phyloP scores from a whole-genome alignment of 2,888 invertebrate genomes.

The Ethmia dodecea region DNA sequence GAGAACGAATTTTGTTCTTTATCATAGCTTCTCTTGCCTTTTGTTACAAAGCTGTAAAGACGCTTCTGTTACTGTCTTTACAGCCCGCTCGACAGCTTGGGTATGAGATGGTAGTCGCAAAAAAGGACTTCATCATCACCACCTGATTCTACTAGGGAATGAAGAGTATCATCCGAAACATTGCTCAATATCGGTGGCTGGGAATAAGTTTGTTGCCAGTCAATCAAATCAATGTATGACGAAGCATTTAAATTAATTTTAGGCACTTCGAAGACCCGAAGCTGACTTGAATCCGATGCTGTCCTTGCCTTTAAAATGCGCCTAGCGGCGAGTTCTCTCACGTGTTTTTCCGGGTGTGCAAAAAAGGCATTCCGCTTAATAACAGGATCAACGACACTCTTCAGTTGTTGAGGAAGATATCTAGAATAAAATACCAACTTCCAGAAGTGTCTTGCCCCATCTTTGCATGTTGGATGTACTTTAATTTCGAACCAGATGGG shows the following conservation, averaged over 20 bases:
- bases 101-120: background rate
- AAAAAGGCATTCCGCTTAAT: slow-evolving; percentile 21
- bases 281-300: background rate
- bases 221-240: slow-evolving; percentile 17
- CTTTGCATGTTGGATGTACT: slow-evolving; percentile 7
- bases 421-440: slow-evolving; percentile 20
- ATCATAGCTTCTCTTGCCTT: too few species aligned
- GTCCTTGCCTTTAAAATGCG: slow-evolving; percentile 22
- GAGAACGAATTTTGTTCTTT: background rate
- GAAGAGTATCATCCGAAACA: background rate
- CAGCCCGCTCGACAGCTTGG: background rate
- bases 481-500: slow-evolving; percentile 17
- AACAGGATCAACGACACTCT: slow-evolving; percentile 14
- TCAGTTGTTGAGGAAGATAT: slow-evolving; percentile 8
- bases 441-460: slow-evolving; percentile 18
- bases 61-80: too few species aligned
- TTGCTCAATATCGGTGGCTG: background rate
- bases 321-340: slow-evolving; percentile 22
- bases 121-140: too few species aligned
- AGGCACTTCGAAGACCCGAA: slow-evolving; percentile 18
- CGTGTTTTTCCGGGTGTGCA: slow-evolving; percentile 27
- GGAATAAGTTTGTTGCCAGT: slow-evolving; percentile 17
- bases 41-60: too few species aligned
- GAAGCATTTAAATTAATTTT: slow-evolving; percentile 18
- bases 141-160: too few species aligned